These are phyloP conservation scores for Phaenicophaeus curvirostris DNA, from an alignment of 2,797 vertebrate genomes.

Conservation along the genomic window DNA sequence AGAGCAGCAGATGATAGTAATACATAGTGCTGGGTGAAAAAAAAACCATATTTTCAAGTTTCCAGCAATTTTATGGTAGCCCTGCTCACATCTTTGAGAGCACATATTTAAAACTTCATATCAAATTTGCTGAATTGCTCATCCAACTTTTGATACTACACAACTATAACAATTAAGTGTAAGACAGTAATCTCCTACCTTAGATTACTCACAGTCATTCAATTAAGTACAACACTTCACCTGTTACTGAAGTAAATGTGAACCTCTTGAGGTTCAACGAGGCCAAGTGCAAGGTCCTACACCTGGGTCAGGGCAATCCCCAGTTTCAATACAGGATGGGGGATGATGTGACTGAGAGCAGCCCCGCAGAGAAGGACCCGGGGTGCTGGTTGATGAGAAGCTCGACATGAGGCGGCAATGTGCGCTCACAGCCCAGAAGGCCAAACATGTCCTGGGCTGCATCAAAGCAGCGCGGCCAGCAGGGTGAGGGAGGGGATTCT, in stretches of 20 bases:
- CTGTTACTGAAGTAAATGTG: neutral
- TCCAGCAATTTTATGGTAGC: neutral
- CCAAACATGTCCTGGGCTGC: too few relatives aligned
- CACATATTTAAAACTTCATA: neutral
- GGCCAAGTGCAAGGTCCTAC: too few relatives aligned
- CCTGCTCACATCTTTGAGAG: neutral
- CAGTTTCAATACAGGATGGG: too few relatives aligned
- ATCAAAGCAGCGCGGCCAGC: too few relatives aligned
- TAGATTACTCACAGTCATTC: neutral
- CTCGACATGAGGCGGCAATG: too few relatives aligned
- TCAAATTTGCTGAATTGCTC: neutral
- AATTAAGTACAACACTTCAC: neutral
- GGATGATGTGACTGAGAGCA: too few relatives aligned
- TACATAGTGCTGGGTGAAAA: neutral
- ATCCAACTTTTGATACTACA: neutral
- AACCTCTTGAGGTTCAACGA: too few relatives aligned
- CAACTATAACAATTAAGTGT: neutral
- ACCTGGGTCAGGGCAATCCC: too few relatives aligned
- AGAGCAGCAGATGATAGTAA: neutral
- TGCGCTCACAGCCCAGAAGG: too few relatives aligned
- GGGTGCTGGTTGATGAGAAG: too few relatives aligned
- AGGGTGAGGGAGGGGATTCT: too few relatives aligned
- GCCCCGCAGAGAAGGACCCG: too few relatives aligned
- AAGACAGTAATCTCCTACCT: neutral
- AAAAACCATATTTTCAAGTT: neutral